Conservation (phyloP, 2,797 vertebrate genomes). For the Cyclopterus lumpus region DNA sequence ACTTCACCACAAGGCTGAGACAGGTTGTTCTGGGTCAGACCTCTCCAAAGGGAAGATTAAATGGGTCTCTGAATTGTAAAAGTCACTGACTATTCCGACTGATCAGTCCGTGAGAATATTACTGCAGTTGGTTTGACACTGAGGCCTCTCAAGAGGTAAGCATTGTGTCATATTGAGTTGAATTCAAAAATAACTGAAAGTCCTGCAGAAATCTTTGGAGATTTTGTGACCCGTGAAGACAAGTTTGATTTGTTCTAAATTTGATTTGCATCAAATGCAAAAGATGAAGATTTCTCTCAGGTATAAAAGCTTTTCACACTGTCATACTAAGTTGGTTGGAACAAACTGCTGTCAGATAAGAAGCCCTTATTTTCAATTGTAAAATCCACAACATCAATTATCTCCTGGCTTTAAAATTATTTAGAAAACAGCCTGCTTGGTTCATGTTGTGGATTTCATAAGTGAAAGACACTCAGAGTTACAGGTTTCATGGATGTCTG, state of each 20-base stretch:
- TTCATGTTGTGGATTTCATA: constrained; percentile 3
- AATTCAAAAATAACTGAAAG: constrained; percentile 32
- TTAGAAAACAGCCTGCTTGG: neutral
- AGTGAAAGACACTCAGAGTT: neutral
- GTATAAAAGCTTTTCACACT: constrained; percentile 26
- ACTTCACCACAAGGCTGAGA: neutral
- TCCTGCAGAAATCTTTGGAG: constrained; percentile 14
- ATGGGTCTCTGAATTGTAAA: neutral
- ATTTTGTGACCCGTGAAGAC: constrained; percentile 23
- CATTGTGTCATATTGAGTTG: neutral
- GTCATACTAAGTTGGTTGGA: constrained; percentile 6
- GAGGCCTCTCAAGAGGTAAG: constrained; percentile 25
- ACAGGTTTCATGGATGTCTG: neutral
- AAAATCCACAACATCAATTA: constrained; percentile 12
- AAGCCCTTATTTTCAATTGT: constrained; percentile 22
- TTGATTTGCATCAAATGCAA: constrained; percentile 1
- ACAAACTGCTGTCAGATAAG: constrained; percentile 38
- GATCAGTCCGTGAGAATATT: constrained; percentile 20
- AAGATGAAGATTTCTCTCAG: constrained; percentile 29
- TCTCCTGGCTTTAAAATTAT: constrained; percentile 5
- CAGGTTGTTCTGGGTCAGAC: neutral
- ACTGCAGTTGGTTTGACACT: constrained; percentile 30
- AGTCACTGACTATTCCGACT: neutral
- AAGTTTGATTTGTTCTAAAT: constrained; percentile 41
- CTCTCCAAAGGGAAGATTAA: constrained; percentile 3